Percentiles rank a stretch among this genome's conserved stretches.
Evolutionary conservation across 2,888 invertebrate species (phyloP).

Genomic region (Panopea generosa): DNA sequence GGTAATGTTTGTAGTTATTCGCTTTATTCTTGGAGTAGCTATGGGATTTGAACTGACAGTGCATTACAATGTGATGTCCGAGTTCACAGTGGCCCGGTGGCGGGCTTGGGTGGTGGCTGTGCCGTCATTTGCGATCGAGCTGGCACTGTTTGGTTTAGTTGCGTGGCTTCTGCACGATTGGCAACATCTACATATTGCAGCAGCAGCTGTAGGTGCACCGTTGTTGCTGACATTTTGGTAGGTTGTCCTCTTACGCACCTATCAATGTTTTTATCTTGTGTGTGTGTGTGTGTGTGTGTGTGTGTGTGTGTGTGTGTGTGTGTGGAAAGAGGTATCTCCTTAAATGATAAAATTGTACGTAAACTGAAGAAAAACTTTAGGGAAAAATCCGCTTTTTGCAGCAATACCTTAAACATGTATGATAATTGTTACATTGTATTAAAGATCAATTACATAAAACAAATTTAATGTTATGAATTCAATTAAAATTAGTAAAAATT

Average conservation of each 20-base stretch:
- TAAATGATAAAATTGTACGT: too few species aligned
- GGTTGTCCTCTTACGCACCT: constrained; percentile 29
- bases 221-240: constrained; percentile 62
- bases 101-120: constrained; percentile 61
- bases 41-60: constrained; percentile 47
- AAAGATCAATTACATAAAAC: too few species aligned
- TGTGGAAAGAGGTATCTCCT: too few species aligned
- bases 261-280: too few species aligned
- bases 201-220: constrained; percentile 57
- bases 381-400: too few species aligned
- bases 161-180: constrained; percentile 62
- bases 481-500: too few species aligned
- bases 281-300: too few species aligned
- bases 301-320: too few species aligned
- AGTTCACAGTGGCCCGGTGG: constrained; percentile 63
- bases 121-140: constrained; percentile 62
- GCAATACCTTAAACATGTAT: too few species aligned
- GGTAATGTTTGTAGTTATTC: constrained; percentile 55
- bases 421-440: too few species aligned
- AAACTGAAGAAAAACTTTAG: too few species aligned
- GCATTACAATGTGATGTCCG: constrained; percentile 47
- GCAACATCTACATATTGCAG: constrained; percentile 58
- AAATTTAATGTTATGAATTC: too few species aligned
- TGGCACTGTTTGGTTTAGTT: constrained; percentile 52
- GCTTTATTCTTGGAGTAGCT: constrained; percentile 57